Evolutionary conservation across 1,140 invertebrate genomes (phyloP), one percentile per base, ranked within the genome.

Genomic region (Drosophila eugracilis): DNA sequence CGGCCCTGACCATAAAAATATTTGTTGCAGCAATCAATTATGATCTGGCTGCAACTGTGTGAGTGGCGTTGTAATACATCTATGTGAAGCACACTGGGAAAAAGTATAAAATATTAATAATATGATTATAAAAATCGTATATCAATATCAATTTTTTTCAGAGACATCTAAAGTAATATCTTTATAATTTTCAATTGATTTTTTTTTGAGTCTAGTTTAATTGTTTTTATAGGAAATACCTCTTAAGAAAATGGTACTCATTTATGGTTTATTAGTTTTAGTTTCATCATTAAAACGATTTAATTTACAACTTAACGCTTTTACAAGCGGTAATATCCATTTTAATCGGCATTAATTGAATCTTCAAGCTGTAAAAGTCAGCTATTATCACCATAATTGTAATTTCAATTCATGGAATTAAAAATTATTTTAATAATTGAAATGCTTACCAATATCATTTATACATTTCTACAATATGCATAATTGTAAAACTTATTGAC

Each of bases 11-110:
- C 70, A 72, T 63, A 73, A 63, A 74, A 74, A 53, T 53, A 63
- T 74, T 59, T 71, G 44, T 36, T 49, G 53, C 66, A 36, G 53
- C 45, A 72, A 62, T 62, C 67, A 73, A 72, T 73, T 65, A 65
- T 65, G 71, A 52, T 48, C 42, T 37, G 6, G 41, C 60, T 36
- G 30, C 22, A 28, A 17, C 28, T 26, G 28, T 36, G 26, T 49
- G 7, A n/a, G 44, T 10, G 24, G 15, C 14, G 30, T 48, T 14
- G 12, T 21, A 42, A 21, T 42, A 12, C 41, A 49, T 69, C 48
- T 54, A 12, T 22, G 24, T 30, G 32, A 5, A 30, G 14, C 21
- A 36, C 60, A 69, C 66, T 36, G 30, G 1, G 1, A 39, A 17
- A 17, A 39, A 12, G 2, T 32, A 32, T 3, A 12, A 4, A 12